These are phyloP conservation scores for Marmota monax DNA, from an alignment of 2,113 vertebrate species.

Conservation along the genomic window DNA sequence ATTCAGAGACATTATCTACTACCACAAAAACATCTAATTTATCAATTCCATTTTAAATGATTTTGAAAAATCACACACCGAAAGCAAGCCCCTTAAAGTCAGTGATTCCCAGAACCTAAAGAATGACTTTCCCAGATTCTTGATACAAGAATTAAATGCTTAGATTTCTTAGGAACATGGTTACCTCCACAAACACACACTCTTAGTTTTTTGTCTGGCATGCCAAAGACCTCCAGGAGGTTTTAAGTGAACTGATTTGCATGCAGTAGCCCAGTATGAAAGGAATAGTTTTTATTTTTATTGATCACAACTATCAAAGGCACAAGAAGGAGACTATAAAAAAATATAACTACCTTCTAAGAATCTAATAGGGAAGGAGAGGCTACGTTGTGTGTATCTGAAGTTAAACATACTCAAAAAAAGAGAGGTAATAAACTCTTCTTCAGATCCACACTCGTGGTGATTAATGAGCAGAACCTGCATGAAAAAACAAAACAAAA, in stretches of 20 bases:
- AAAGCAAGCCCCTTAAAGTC: conserved; percentile 78
- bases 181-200: conserved; percentile 90
- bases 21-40: conserved; percentile 67
- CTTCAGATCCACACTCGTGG: conserved; percentile 93
- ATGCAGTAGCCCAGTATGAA: conserved; percentile 90
- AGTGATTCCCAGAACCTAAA: conserved; percentile 77
- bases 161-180: conserved; percentile 87
- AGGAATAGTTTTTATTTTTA: conserved; percentile 86
- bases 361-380: conserved; percentile 91
- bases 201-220: conserved; percentile 87
- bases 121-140: conserved; percentile 67
- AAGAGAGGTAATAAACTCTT: conserved; percentile 92
- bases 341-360: conserved; percentile 92
- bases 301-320: conserved; percentile 89
- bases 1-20: conserved; percentile 58
- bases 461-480: conserved; percentile 93
- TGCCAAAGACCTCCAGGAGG: conserved; percentile 92
- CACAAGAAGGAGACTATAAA: conserved; percentile 91
- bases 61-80: conserved; percentile 75
- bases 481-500: conserved; percentile 91
- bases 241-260: conserved; percentile 89
- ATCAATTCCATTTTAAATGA: conserved; percentile 74
- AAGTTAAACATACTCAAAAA: conserved; percentile 93
- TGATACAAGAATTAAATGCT: conserved; percentile 77
- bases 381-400: conserved; percentile 93